A percentile compares a stretch with the other conserved stretches of the same genome.
Evolutionary conservation across 2,888 invertebrate species (phyloP).

Genomic region (Rhingia campestris): DNA sequence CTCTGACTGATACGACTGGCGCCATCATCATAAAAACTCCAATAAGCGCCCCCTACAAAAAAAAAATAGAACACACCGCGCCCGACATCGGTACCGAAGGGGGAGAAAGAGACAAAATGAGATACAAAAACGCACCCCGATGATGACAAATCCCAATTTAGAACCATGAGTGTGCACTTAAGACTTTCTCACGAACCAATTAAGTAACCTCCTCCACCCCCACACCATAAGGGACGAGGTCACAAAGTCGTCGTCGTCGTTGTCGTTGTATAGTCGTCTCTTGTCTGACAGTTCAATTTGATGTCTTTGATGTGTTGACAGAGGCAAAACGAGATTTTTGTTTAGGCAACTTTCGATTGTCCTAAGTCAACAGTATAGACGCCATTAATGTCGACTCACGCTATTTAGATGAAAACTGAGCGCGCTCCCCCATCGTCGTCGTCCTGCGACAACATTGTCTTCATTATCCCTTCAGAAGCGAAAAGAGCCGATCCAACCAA

Average conservation of each 20-base stretch:
- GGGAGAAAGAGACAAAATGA: neutral
- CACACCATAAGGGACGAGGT: neutral
- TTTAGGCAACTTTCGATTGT: conserved; percentile 41
- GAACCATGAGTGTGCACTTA: conserved; percentile 72
- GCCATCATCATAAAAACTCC: conserved; percentile 68
- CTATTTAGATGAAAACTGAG: conserved; percentile 18
- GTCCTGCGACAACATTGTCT: conserved; percentile 45
- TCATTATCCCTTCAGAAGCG: conserved; percentile 32
- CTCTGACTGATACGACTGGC: conserved; percentile 53
- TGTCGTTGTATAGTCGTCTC: conserved; percentile 35
- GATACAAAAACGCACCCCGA: conserved; percentile 27
- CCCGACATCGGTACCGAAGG: neutral
- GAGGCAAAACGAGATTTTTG: conserved; percentile 32
- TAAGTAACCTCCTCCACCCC: conserved; percentile 24
- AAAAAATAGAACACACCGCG: conserved; percentile 1
- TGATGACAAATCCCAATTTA: conserved; percentile 67
- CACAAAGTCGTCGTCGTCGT: neutral
- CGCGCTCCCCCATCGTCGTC: neutral
- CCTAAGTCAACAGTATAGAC: conserved; percentile 59
- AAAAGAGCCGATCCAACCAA: conserved; percentile 14
- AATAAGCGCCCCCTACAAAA: conserved; percentile 28
- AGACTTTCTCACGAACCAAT: conserved; percentile 73
- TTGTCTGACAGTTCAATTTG: conserved; percentile 57
- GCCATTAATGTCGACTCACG: conserved; percentile 23
- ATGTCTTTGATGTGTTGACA: conserved; percentile 68